Base-by-base conservation (phyloP, 2,113 vertebrate genomes). In the Rhinolophus sinicus region DNA sequence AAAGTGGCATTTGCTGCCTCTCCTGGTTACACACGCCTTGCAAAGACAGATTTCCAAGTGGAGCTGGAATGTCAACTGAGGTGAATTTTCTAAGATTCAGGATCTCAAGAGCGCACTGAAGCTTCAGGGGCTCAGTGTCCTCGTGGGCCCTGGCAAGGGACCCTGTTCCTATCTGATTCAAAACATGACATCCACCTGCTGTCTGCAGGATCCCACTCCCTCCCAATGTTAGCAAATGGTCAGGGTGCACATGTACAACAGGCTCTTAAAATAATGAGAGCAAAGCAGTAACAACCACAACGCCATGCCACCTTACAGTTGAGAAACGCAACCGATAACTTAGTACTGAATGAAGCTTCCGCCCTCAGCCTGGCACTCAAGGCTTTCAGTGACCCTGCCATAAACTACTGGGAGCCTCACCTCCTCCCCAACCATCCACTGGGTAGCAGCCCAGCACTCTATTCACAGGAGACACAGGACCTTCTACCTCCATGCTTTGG, bases 21-120 rank as follows among this genome's bases (percentile, higher is more conserved):
- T 70, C n/a, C 75, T 87, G 95, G 96, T 98, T 98, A 96, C 95
- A 92, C 10, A 11, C 1, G 18, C 91, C 81, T 90, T 22, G 21
- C 35, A 75, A 40, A 93, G 82, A 73, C 87, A 30, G 81, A 33
- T 75, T 96, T 97, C 94, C 94, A 77, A 94, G 89, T 44, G 58
- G 83, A 94, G 83, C 83, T 76, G 62, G 88, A 94, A 95, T 90
- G 92, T 93, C 93, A 96, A 70, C 72, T 26, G 35, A 83, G 30
- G 95, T 70, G 78, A 90, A 96, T 91, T 85, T 88, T 88, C 93
- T 88, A 80, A 95, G 92, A 84, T 85, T 92, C 47, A 52, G 92
- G 82, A 76, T 96, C 52, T 92, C 50, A 10, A 90, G 54, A 75
- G 77, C 86, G 72, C 83, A 52, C 5, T 16, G 90, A 60, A 44